Conservation (phyloP, 2,888 invertebrate species). For the Dione vanillae region DNA sequence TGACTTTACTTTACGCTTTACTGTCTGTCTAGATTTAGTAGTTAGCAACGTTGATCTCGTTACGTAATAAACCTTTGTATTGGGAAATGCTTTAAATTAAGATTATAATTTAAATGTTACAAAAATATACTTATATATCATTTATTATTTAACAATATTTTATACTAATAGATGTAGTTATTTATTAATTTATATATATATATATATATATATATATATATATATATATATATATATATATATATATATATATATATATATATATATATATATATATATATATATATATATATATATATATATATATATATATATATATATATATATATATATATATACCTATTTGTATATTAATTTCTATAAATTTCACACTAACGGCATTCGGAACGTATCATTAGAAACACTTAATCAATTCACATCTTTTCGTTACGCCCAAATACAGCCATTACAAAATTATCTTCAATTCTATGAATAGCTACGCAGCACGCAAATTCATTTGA, state of each 20-base stretch:
- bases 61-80: neutral
- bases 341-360: too few relatives aligned
- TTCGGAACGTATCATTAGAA: constrained; percentile 15
- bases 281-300: neutral
- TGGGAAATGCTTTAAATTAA: neutral
- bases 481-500: constrained; percentile 19
- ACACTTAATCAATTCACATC: constrained; percentile 21
- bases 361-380: constrained; percentile 29
- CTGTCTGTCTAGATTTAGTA: constrained; percentile 9
- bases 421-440: constrained; percentile 20
- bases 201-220: too few relatives aligned
- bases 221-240: too few relatives aligned
- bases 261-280: neutral
- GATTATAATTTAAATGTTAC: neutral
- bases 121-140: neutral
- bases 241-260: neutral
- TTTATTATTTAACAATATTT: too few relatives aligned
- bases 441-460: constrained; percentile 7
- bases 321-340: constrained; percentile 25
- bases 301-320: neutral
- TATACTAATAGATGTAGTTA: too few relatives aligned
- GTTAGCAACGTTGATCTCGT: constrained; percentile 8
- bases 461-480: constrained; percentile 20
- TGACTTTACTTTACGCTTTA: constrained; percentile 12
- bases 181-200: too few relatives aligned